A percentile compares a stretch with the other conserved stretches of the same genome.
Evolutionary conservation across 2,113 vertebrate species (phyloP).

Genomic region (human): DNA sequence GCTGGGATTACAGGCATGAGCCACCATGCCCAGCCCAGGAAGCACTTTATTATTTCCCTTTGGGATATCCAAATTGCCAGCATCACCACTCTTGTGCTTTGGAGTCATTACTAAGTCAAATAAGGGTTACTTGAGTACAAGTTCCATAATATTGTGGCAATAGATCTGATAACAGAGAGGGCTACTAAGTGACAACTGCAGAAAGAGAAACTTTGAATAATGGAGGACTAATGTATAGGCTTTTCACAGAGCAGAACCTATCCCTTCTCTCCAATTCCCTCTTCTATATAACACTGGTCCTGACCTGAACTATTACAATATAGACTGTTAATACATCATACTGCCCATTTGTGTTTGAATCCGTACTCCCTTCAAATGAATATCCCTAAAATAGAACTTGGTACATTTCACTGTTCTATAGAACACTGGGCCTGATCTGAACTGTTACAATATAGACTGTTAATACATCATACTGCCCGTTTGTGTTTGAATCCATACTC

Average conservation of each 20-base stretch:
- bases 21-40: too few species aligned
- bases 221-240: background rate
- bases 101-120: background rate
- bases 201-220: background rate
- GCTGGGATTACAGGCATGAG: too few species aligned
- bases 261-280: background rate
- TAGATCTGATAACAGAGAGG: background rate
- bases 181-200: background rate
- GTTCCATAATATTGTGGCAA: background rate
- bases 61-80: background rate
- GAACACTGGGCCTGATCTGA: background rate
- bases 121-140: background rate
- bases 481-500: background rate
- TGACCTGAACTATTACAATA: background rate
- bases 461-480: background rate
- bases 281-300: background rate
- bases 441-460: too few species aligned
- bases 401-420: background rate
- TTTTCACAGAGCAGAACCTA: background rate
- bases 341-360: background rate
- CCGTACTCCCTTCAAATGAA: background rate
- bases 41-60: background rate
- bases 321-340: background rate
- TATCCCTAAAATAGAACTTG: background rate
- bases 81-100: background rate